These are phyloP conservation scores for Pogonomyrmex californicus DNA, from an alignment of 1,140 invertebrate species.

Conservation along the genomic window DNA sequence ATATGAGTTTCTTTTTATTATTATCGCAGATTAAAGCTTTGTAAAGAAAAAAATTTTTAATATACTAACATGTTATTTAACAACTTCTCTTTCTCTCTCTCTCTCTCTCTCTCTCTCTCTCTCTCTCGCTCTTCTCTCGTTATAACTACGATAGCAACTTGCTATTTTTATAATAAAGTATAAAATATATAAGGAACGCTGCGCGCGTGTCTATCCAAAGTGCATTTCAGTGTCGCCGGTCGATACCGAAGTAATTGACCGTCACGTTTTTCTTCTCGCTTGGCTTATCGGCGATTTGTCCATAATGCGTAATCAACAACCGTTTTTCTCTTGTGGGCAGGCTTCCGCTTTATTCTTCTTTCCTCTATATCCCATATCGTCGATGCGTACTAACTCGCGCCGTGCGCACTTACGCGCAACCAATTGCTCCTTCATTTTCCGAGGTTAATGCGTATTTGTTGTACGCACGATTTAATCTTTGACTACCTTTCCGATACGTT, in stretches of 20 bases:
- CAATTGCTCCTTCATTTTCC: slow-evolving; percentile 38
- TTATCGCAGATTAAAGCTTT: background rate
- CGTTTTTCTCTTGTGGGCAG: background rate
- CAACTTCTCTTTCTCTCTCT: background rate
- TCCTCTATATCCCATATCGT: slow-evolving; percentile 4
- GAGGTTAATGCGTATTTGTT: slow-evolving; percentile 65
- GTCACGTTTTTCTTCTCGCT: slow-evolving; percentile 25
- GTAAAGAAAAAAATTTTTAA: background rate
- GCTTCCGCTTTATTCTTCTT: slow-evolving; percentile 27
- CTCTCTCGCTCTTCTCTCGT: too few species aligned
- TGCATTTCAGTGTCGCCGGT: slow-evolving; percentile 35
- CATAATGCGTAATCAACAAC: slow-evolving; percentile 31
- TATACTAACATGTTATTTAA: background rate
- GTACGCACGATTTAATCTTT: slow-evolving; percentile 15
- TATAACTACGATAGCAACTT: background rate
- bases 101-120: too few species aligned
- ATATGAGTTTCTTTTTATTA: background rate
- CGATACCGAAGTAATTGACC: slow-evolving; percentile 40
- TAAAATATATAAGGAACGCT: background rate
- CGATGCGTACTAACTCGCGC: slow-evolving; percentile 30
- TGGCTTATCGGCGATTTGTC: slow-evolving; percentile 43
- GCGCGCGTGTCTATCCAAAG: background rate
- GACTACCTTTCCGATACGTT: background rate
- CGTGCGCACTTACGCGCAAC: slow-evolving; percentile 42
- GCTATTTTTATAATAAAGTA: background rate